Evolutionary conservation across 2,113 vertebrate genomes (phyloP), one percentile per base, ranked within the genome.

Genomic region (Desmodus rotundus): DNA sequence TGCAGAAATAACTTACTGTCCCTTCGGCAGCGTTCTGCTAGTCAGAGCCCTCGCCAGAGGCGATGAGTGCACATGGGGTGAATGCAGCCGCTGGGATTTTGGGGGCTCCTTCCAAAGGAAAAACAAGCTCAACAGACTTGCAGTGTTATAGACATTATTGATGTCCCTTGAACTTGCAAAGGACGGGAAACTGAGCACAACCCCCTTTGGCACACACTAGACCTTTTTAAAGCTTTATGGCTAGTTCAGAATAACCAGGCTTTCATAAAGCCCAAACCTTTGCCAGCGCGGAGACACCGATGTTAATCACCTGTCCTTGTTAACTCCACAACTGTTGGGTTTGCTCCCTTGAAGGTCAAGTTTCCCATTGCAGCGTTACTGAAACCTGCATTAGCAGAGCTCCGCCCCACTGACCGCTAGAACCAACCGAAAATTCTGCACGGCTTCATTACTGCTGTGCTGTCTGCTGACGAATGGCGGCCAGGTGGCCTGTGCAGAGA

Each of bases 361-460:
- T 96, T 94, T 95, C 81, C 84, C 78, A 72, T 76, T 94, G 85
- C 81, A 52, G 82, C 77, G 89, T 61, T 93, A 82, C 56, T 94
- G 93, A 96, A 95, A 85, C 45, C 68, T 68, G 67, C 96, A 82
- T 86, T 96, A 96, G 83, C 63, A 86, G 73, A 50, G 86, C 88
- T 86, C 91, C 83, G 91, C 93, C 95, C 72, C 86, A 91, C 82
- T 88, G 93, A 95, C 82, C 93, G 95, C 93, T 94, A 68, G 95
- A 96, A 97, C 91, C 91, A 88, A 97, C 93, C 95, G 88, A 94
- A 97, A 93, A 93, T 95, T 92, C 91, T 67, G 84, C 81, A 52
- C 31, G 80, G 91, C 74, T 26, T 87, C 91, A 80, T 70, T 41
- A 81, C 70, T 78, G 72, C 67, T 63, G 15, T 16, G 45, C 52